These are phyloP conservation scores for Hoplias malabaricus DNA, from an alignment of 2,113 vertebrate species.

Conservation along the genomic window DNA sequence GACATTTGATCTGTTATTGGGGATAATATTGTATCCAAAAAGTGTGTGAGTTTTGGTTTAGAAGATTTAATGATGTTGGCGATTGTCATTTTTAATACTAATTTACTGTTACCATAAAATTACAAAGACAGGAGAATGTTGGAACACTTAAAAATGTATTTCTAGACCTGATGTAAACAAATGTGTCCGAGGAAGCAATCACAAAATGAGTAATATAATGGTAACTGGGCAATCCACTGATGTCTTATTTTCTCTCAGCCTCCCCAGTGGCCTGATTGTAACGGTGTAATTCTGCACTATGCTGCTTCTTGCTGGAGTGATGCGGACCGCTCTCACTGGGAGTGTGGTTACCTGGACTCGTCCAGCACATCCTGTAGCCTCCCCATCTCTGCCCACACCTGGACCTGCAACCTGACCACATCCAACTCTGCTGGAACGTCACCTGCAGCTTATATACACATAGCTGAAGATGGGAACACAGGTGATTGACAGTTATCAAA, in stretches of 20 bases:
- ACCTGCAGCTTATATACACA: constrained; percentile 49
- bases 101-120: too few species aligned
- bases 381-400: constrained; percentile 46
- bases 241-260: constrained; percentile 50
- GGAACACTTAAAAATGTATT: too few species aligned
- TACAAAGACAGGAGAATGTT: too few species aligned
- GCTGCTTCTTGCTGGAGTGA: constrained; percentile 54
- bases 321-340: constrained; percentile 13
- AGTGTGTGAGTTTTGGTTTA: too few species aligned
- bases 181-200: too few species aligned
- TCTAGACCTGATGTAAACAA: too few species aligned
- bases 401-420: constrained; percentile 56
- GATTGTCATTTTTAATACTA: too few species aligned
- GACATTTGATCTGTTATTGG: too few species aligned
- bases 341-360: constrained; percentile 47
- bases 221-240: too few species aligned
- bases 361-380: constrained; percentile 51
- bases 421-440: constrained; percentile 65
- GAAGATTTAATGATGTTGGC: too few species aligned
- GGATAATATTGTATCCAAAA: too few species aligned
- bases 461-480: constrained; percentile 44
- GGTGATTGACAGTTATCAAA: constrained; percentile 29
- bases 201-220: too few species aligned
- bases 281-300: constrained; percentile 58
- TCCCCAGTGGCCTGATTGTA: constrained; percentile 51